Evolutionary conservation across 2,888 invertebrate species (phyloP).

Genomic region (Biston stratarius): DNA sequence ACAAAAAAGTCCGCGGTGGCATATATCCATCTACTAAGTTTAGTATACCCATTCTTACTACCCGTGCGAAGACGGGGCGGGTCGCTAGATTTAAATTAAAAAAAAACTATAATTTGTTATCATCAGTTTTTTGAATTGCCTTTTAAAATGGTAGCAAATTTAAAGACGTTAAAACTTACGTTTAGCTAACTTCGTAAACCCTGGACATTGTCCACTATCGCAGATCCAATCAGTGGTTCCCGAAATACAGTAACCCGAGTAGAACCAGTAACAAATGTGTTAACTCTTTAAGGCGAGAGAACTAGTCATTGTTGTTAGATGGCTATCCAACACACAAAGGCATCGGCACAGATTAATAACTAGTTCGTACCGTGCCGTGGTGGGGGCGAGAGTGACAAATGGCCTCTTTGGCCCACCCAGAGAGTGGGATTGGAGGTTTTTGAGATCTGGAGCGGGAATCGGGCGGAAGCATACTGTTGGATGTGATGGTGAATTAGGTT

Average conservation of each 20-base stretch:
- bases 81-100: too few species aligned
- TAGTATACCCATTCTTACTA: too few species aligned
- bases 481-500: background rate
- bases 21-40: too few species aligned
- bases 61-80: too few species aligned
- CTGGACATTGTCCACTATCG: constrained; percentile 9
- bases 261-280: constrained; percentile 74
- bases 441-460: constrained; percentile 9
- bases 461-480: background rate
- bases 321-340: constrained; percentile 68
- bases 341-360: constrained; percentile 49
- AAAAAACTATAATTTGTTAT: too few species aligned
- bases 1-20: too few species aligned
- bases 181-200: background rate
- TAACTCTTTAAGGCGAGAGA: constrained; percentile 77
- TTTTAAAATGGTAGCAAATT: too few species aligned
- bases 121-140: too few species aligned
- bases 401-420: constrained; percentile 73
- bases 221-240: constrained; percentile 27
- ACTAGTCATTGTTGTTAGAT: constrained; percentile 76
- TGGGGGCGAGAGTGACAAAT: constrained; percentile 73
- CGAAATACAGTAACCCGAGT: constrained; percentile 53
- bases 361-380: constrained; percentile 58
- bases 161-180: background rate
- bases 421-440: constrained; percentile 43